Conservation (phyloP, 2,113 vertebrate genomes). For the Pogona vitticeps region DNA sequence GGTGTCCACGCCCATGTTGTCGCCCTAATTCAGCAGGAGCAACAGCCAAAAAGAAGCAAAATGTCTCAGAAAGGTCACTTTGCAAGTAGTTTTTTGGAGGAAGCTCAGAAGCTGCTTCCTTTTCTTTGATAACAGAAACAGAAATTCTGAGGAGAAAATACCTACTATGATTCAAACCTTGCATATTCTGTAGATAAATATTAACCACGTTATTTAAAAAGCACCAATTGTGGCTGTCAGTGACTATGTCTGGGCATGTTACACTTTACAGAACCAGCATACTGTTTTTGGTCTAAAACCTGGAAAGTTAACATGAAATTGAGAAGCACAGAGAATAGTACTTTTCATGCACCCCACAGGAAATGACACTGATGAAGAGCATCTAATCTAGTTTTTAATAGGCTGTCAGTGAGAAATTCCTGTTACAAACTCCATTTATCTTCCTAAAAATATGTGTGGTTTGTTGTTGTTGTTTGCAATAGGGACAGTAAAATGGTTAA, state of each 20-base stretch:
- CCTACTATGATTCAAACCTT: constrained; percentile 34
- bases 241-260: constrained; percentile 11
- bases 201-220: constrained; percentile 70
- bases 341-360: no score
- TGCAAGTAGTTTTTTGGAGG: constrained; percentile 30
- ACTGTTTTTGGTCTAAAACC: constrained; percentile 42
- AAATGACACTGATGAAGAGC: background rate
- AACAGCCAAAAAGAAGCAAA: background rate
- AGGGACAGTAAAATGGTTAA: no score
- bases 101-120: constrained; percentile 33
- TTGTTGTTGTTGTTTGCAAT: background rate
- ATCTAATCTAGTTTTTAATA: background rate
- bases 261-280: constrained; percentile 22
- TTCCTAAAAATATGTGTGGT: no score
- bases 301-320: constrained; percentile 59
- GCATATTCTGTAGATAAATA: constrained; percentile 66
- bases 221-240: constrained; percentile 58
- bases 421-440: background rate
- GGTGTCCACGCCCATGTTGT: constrained; percentile 83
- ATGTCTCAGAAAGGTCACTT: background rate
- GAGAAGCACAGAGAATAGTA: background rate
- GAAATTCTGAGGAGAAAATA: constrained; percentile 20
- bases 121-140: constrained; percentile 41
- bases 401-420: background rate
- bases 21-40: background rate